Base-by-base conservation (phyloP, 2,888 invertebrate species). In the Calephelis perditalis region DNA sequence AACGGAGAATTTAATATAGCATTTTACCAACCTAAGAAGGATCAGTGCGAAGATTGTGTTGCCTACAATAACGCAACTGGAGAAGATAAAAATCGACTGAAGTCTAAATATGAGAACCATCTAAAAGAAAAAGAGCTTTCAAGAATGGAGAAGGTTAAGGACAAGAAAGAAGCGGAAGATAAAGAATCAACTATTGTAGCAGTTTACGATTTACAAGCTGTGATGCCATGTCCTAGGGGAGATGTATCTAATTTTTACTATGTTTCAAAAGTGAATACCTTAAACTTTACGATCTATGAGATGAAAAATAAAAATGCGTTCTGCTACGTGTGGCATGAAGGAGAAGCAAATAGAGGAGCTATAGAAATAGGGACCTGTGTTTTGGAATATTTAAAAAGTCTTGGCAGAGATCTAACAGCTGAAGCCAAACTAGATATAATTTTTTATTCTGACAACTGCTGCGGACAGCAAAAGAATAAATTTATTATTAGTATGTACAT, bases 31-130 rank as follows among this genome's bases (percentile, higher is more conserved):
- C 65, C 66, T 12, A 68, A 68, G 46, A 63, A 62, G 12, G 64
- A 68, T 55, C 66, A 70, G 45, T 67, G 67, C 44, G 62, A 63
- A 52, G 59, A 62, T 36, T 70, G 69, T 59, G 57, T 61, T n/a
- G 45, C 61, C 43, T 68, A 60, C 60, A 49, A 58, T n/a, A 67
- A 66, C 60, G 62, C 62, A 37, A 56, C 56, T 40, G 56, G 43
- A 36, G 58, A 61, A 36, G 45, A 61, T 45, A 61, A 61, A 49
- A 43, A 43, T 5, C 26, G n/a, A 10, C 45, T 60, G 43, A 45
- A 56, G 15, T n/a, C 35, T 11, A 46, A 61, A n/a, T 55, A 58
- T 46, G 57, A 61, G 12, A 45, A 15, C 35, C 61, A 58, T 60
- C n/a, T 60, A 56, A 56, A 40, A 56, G 60, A 60, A 60, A 60